Conservation (phyloP, 2,797 vertebrate genomes). For the Characodon lateralis region DNA sequence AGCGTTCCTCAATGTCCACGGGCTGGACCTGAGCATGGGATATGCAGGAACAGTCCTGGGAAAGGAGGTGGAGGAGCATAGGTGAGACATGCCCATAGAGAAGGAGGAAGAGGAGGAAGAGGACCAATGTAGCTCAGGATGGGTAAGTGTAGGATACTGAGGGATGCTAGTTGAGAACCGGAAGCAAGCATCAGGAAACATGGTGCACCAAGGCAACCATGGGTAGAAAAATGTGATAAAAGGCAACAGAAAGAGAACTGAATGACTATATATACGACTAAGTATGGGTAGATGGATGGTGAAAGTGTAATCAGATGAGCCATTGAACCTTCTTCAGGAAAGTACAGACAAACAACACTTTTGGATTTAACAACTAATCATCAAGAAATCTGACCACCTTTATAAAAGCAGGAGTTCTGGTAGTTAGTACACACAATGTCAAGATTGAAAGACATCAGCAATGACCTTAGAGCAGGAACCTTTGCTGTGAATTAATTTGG, state of each 20-base stretch:
- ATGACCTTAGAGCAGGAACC: not conserved
- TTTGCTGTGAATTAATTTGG: not conserved
- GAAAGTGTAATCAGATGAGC: conserved; percentile 27
- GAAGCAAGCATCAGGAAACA: conserved; percentile 40
- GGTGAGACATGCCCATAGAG: conserved; percentile 69
- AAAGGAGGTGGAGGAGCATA: conserved; percentile 51
- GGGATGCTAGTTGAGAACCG: conserved; percentile 16
- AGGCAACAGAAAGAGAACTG: conserved; percentile 14
- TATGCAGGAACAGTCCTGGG: conserved; percentile 97
- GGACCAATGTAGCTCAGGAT: conserved; percentile 10
- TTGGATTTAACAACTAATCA: not conserved
- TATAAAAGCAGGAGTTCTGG: not conserved
- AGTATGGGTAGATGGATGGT: conserved; percentile 25
- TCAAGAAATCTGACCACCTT: not conserved
- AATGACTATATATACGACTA: conserved; percentile 9
- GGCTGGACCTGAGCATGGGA: conserved; percentile 92
- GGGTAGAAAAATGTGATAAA: conserved; percentile 7
- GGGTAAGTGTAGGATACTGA: conserved; percentile 2
- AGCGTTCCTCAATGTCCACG: conserved; percentile 88
- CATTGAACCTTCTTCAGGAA: conserved; percentile 20
- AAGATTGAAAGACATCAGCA: not conserved
- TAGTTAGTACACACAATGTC: not conserved
- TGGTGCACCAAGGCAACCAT: too few relatives aligned
- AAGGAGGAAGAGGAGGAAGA: conserved; percentile 13
- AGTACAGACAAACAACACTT: conserved; percentile 10